phyloP scores from a whole-genome alignment of 1,140 invertebrate genomes.

The Macrobrachium nipponense region DNA sequence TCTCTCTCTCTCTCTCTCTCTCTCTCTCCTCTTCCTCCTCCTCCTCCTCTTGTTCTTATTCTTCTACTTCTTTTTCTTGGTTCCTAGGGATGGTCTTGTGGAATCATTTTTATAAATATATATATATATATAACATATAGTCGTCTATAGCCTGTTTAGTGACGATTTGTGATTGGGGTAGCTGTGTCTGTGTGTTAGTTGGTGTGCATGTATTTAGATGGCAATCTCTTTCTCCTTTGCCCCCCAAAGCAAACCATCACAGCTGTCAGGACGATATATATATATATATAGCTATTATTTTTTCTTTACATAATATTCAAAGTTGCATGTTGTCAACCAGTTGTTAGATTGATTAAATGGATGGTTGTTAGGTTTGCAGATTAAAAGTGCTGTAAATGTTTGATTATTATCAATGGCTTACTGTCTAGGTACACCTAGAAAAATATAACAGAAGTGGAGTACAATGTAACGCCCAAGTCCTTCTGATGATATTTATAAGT shows the following conservation, averaged over 20 bases:
- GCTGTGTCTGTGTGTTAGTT: conserved; percentile 6
- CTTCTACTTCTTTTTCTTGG: background rate
- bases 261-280: background rate
- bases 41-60: background rate
- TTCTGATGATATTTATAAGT: no score
- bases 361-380: no score
- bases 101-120: background rate
- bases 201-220: conserved; percentile 47
- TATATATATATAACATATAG: no score
- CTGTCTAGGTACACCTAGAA: no score
- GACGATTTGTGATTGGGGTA: conserved; percentile 13
- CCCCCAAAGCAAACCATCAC: conserved; percentile 22
- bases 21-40: conserved; percentile 10
- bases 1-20: background rate
- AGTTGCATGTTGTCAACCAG: no score
- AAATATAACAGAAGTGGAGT: no score
- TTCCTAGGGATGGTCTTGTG: conserved; percentile 45
- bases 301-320: no score
- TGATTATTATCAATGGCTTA: no score
- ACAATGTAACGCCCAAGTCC: no score
- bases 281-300: background rate
- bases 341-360: no score
- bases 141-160: conserved; percentile 35
- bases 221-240: background rate
- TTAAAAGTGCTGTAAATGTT: no score